These are phyloP conservation scores for Caenorhabditis latens DNA, from an alignment of 1,140 invertebrate species.

Conservation along the genomic window DNA sequence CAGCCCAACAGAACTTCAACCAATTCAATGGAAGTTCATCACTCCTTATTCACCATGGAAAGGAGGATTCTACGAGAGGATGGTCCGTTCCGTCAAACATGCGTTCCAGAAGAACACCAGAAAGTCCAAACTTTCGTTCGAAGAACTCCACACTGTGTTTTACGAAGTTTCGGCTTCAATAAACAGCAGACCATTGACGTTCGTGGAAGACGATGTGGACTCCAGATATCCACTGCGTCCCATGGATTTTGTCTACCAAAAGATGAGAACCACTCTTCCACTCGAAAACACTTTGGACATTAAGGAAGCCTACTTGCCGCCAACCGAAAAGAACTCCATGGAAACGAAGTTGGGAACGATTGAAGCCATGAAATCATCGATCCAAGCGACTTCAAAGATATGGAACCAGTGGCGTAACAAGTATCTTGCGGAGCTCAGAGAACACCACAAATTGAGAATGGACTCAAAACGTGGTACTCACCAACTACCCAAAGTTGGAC, in stretches of 20 bases:
- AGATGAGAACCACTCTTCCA: neutral
- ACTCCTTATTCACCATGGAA: slow-evolving; percentile 60
- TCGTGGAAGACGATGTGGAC: neutral
- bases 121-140: neutral
- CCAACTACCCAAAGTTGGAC: neutral
- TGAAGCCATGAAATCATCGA: neutral
- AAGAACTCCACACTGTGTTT: neutral
- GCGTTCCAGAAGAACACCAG: slow-evolving; percentile 33
- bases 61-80: slow-evolving; percentile 58
- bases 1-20: neutral
- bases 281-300: neutral
- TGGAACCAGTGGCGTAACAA: neutral
- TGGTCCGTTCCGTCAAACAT: slow-evolving; percentile 56
- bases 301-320: neutral
- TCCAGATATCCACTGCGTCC: neutral
- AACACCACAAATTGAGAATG: neutral
- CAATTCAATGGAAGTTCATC: slow-evolving; percentile 34
- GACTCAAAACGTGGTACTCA: neutral
- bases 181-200: neutral
- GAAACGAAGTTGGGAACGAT: neutral
- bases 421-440: neutral
- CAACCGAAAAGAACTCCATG: neutral
- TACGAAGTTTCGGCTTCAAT: neutral
- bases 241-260: neutral
- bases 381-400: neutral